A percentile compares a stretch with the other conserved stretches of the same genome.
Conservation (phyloP, 2,113 vertebrate genomes). For the Diphyllodes magnificus region DNA sequence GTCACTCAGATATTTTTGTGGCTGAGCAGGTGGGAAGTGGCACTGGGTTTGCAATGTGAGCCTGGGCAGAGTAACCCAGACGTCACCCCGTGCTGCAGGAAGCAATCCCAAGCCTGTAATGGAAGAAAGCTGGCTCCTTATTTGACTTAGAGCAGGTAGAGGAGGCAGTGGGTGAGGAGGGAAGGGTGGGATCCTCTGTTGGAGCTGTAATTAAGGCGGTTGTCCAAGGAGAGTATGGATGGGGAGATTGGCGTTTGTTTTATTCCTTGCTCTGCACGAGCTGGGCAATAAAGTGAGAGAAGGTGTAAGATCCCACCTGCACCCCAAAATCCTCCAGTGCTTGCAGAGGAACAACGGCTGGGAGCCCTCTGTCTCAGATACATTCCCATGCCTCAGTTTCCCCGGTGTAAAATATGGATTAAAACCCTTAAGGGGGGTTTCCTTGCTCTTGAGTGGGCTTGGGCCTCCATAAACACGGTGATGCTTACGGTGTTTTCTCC, state of each 20-base stretch:
- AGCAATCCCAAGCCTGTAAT: not conserved
- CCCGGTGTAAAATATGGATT: not conserved
- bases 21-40: not conserved
- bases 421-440: not conserved
- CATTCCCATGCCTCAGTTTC: not conserved
- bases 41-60: not conserved
- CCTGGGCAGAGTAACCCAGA: not conserved
- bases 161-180: not conserved
- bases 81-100: not conserved
- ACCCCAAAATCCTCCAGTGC: not conserved
- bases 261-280: not conserved
- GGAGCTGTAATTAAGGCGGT: not conserved
- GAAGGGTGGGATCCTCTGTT: not conserved
- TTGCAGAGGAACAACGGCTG: fast-evolving
- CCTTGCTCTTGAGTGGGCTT: not conserved
- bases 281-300: not conserved
- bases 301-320: not conserved
- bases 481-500: not conserved
- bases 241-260: not conserved
- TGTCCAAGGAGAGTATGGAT: not conserved
- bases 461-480: not conserved
- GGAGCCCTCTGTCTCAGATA: not conserved
- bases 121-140: not conserved
- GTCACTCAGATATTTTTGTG: not conserved
- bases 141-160: not conserved